phyloP scores from a whole-genome alignment of 2,797 vertebrate genomes.

The Gymnoscopelus braueri region DNA sequence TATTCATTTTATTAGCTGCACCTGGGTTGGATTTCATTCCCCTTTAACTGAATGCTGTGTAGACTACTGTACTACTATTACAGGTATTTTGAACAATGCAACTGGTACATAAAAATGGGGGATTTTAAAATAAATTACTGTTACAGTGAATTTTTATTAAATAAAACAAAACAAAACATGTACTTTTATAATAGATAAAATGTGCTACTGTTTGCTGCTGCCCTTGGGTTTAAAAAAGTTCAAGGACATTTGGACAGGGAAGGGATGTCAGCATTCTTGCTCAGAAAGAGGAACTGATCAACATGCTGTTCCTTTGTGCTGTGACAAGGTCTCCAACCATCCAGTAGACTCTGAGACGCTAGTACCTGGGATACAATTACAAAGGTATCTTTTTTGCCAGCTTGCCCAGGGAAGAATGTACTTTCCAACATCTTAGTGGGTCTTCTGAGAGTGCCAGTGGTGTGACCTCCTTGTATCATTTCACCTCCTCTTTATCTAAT shows the following conservation, averaged over 20 bases:
- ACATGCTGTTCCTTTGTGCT: constrained; percentile 6
- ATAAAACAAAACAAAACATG: neutral
- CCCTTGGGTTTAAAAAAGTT: constrained; percentile 1
- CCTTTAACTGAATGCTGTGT: too few species aligned
- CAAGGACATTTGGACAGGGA: constrained; percentile 7
- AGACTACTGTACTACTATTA: neutral
- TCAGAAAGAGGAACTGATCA: constrained; percentile 11
- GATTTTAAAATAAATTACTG: neutral
- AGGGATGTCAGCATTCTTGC: constrained; percentile 11
- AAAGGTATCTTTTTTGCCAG: constrained; percentile 8
- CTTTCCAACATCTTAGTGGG: constrained; percentile 10
- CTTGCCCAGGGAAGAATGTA: neutral
- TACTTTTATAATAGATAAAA: constrained; percentile 5
- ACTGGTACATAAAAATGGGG: neutral
- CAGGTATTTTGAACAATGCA: constrained; percentile 7
- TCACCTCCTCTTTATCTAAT: too few species aligned
- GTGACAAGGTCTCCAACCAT: constrained; percentile 7
- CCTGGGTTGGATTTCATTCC: too few species aligned
- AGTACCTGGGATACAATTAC: constrained; percentile 1
- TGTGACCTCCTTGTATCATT: too few species aligned
- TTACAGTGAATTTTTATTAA: neutral
- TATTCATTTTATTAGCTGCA: too few species aligned
- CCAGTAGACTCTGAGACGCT: neutral
- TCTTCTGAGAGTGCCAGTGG: too few species aligned
- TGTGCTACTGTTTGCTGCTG: constrained; percentile 11